Conservation (phyloP, 2,888 invertebrate species). For the Cylloceria caligata region DNA sequence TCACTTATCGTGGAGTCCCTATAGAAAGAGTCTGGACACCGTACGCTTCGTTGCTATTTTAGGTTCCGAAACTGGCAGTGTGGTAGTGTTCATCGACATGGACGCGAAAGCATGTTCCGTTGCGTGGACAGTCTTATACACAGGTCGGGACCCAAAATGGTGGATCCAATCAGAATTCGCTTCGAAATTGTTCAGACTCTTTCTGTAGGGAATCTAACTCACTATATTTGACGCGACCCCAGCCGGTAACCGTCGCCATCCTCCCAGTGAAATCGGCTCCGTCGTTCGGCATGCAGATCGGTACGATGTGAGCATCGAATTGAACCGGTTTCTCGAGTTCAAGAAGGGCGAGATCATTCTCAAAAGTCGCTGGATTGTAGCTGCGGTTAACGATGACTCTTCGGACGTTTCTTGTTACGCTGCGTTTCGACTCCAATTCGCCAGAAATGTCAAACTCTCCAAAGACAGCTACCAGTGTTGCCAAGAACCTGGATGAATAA, state of each 20-base stretch:
- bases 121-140: too few relatives aligned
- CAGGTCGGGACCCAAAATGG: too few relatives aligned
- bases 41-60: too few relatives aligned
- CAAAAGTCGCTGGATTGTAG: conserved; percentile 96
- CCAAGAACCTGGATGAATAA: conserved; percentile 89
- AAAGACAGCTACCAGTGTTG: conserved; percentile 95
- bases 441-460: conserved; percentile 96
- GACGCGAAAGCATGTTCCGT: too few relatives aligned
- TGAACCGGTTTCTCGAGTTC: conserved; percentile 93
- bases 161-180: too few relatives aligned
- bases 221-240: conserved; percentile 96
- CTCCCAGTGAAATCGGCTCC: conserved; percentile 92
- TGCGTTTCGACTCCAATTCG: conserved; percentile 91
- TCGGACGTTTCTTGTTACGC: conserved; percentile 93
- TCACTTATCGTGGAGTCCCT: too few relatives aligned
- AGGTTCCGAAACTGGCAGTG: too few relatives aligned
- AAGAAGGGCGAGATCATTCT: conserved; percentile 95
- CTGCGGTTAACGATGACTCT: conserved; percentile 95
- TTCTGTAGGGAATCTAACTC: too few relatives aligned
- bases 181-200: too few relatives aligned
- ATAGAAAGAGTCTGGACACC: too few relatives aligned
- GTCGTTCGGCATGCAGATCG: conserved; percentile 95
- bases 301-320: conserved; percentile 95
- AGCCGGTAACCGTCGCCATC: conserved; percentile 96
- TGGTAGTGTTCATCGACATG: too few relatives aligned